Evolutionary conservation across 2,113 vertebrate species (phyloP).

Genomic region (Bubo scandiacus): DNA sequence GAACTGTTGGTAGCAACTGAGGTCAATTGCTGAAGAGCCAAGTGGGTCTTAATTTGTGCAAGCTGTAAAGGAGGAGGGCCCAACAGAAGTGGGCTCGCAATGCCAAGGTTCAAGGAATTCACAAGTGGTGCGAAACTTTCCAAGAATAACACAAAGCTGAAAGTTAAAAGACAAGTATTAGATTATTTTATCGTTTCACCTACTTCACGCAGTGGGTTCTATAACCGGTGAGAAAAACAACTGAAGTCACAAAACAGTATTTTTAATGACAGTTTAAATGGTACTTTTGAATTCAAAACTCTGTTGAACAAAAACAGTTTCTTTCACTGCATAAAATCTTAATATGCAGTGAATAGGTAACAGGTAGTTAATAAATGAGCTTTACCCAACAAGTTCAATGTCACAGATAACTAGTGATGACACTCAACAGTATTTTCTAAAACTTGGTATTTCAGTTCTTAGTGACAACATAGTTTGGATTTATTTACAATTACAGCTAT

Average conservation of each 20-base stretch:
- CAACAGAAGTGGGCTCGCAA: conserved; percentile 81
- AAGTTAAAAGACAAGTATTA: conserved; percentile 92
- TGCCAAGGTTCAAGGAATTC: conserved; percentile 84
- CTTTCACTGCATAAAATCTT: not conserved
- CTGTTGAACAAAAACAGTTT: not conserved
- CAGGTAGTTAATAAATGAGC: not conserved
- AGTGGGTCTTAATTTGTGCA: conserved; percentile 87
- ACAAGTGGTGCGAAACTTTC: conserved; percentile 86
- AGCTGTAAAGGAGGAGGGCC: conserved; percentile 88
- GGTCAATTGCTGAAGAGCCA: conserved; percentile 83
- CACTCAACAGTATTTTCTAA: not conserved
- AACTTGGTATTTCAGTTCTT: not conserved
- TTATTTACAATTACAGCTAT: not conserved
- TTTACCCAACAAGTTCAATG: not conserved
- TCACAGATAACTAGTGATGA: not conserved
- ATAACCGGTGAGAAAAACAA: conserved; percentile 57
- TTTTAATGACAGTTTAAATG: not conserved
- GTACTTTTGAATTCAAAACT: not conserved
- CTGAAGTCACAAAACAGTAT: not conserved
- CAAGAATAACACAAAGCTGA: conserved; percentile 93
- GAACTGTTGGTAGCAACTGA: conserved; percentile 68
- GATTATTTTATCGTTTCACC: conserved; percentile 76
- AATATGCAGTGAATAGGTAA: not conserved
- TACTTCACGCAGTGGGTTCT: conserved; percentile 57
- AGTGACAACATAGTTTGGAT: not conserved